Evolutionary conservation across 2,888 invertebrate genomes (phyloP).

Genomic region (Drosophila pseudotalamancana): DNA sequence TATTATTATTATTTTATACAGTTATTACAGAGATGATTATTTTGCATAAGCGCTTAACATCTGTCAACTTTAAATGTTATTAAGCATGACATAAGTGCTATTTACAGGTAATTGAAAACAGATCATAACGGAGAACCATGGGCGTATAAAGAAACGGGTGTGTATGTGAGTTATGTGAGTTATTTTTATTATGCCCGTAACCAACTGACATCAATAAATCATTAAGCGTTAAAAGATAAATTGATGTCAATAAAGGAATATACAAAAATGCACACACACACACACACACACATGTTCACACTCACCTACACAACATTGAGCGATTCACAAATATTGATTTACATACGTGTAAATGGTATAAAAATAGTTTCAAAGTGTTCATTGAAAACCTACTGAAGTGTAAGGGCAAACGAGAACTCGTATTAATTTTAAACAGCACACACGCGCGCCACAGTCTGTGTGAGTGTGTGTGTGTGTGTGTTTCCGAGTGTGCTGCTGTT

Average conservation of each 20-base stretch:
- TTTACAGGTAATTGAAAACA: conserved; percentile 2
- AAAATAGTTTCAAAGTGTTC: conserved; percentile 78
- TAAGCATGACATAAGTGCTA: not conserved
- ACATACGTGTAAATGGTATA: conserved; percentile 68
- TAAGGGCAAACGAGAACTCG: conserved; percentile 59
- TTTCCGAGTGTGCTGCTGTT: conserved; percentile 17
- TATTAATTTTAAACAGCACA: conserved; percentile 65
- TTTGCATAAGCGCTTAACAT: too few species aligned
- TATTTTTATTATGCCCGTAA: conserved; percentile 29
- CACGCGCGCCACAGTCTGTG: conserved; percentile 4
- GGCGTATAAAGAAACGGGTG: not conserved
- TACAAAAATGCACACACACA: conserved; percentile 3
- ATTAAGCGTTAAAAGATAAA: conserved; percentile 52
- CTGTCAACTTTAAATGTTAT: not conserved
- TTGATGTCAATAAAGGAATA: conserved; percentile 43
- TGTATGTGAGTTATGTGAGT: conserved; percentile 31
- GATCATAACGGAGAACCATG: not conserved
- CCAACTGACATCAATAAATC: conserved; percentile 58
- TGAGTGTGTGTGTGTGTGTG: conserved; percentile 6
- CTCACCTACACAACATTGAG: conserved; percentile 20
- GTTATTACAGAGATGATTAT: too few species aligned
- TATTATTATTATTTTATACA: not conserved
- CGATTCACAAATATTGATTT: conserved; percentile 33
- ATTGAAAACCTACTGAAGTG: conserved; percentile 74
- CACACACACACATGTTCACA: not conserved